Base-by-base conservation (phyloP, 2,797 vertebrate species). In the Bucorvus abyssinicus region DNA sequence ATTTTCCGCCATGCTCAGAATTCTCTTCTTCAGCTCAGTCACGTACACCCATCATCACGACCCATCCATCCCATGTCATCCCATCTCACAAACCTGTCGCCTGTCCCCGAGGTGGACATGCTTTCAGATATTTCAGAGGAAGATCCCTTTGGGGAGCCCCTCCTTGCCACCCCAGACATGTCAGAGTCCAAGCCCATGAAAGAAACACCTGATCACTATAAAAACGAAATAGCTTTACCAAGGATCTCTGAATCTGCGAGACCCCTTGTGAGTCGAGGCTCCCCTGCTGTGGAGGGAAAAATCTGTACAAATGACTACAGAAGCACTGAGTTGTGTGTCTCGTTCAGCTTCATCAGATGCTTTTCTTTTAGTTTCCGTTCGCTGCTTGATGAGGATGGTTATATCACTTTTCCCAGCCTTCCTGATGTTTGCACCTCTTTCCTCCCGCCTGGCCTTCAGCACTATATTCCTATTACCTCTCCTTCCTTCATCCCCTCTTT, bases 81-180 rank as follows among this genome's bases (percentile, higher is more conserved):
- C 91, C 97, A 98, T 86, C 97, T 98, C 49, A 97, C 98, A 94
- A 86, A 96, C 87, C 97, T 99, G 29, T 97, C 98, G 95, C 98
- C 98, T 34, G 98, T 99, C 97, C 98, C 98, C 2, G 99, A 99
- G 98, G 86, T 98, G 13, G 99, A 99, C 85, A 91, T 98, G 71
- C 97, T 99, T 69, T 99, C 99, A 44, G 99, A 99, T 97, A 98
- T 99, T 98, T 99, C 98, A 1, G 99, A 99, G 97, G 98, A 99
- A 55, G 98, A 99, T 84, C 97, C 97, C 81, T 88, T 97, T 96
- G 96, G 90, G 81, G 98, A 98, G 93, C 92, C 95, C 15, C 85
- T 98, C 63, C 65, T 94, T 81, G 84, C 93, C 75, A 92, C 93
- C 45, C 74, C 95, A 36, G 97, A 97, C 52, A 95, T 84, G 92